Base-by-base conservation (phyloP, 2,797 vertebrate genomes). In the Tachyglossus aculeatus region DNA sequence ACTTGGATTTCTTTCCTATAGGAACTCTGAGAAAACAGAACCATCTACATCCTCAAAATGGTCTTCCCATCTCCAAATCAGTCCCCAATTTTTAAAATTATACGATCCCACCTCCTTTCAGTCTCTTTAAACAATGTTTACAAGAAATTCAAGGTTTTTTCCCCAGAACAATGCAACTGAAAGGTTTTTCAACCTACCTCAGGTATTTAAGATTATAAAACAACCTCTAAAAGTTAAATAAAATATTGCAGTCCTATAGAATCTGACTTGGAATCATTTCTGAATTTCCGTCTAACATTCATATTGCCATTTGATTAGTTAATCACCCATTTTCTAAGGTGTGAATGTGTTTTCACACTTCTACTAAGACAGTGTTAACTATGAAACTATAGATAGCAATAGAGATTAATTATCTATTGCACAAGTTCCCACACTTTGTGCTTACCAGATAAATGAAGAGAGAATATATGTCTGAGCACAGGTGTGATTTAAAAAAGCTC, bases 371-470 rank as follows among this genome's bases (percentile, higher is more conserved):
- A 81, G 88, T 90, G 91, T 91, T 93, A 93, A 93, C 92, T 93
- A 92, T 91, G 90, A 90, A 93, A 92, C 92, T 93, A 91, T 90
- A 94, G 91, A 93, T 93, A 94, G 90, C 90, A 92, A 85, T 90
- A 86, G 91, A 93, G 91, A 93, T 93, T 93, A 92, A 93, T 93
- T 94, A 93, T 92, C 88, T 91, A 83, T 87, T 67, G 54, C 90
- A 88, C 86, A 88, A 90, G 83, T 90, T 86, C 86, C 90, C n/a
- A 76, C 91, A 92, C 88, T 85, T 91, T 91, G 77, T 86, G 89
- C 81, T 86, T 90, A 88, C 81, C 88, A 90, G 85, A 91, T 85
- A 89, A 91, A 91, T 67, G 76, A 80, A 84, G 76, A 82, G 66
- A 87, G 67, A 77, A 66, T 89, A 56, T 88, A 80, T 90, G 47